Evolutionary conservation across 2,797 vertebrate genomes (phyloP), one percentile per base, ranked within the genome.

Genomic region (Jordanella pulchra): DNA sequence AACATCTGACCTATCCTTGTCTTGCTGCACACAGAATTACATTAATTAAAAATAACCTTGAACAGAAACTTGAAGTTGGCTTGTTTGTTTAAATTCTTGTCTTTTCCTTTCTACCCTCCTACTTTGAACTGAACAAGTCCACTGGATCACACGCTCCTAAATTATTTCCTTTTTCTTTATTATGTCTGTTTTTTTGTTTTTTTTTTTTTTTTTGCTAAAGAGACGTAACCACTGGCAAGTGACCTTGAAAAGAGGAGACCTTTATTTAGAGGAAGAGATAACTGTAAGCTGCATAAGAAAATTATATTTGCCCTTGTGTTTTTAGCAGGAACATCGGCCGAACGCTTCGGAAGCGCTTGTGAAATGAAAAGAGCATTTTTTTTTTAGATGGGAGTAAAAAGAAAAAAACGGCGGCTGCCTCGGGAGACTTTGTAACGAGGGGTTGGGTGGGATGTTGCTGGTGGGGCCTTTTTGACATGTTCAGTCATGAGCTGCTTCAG

Each of bases 401-500:
- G 35, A 74, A 73, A 66, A 69, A 61, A 39, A 61, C 4, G 23
- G 61, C 67, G 68, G 21, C 44, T 35, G 81, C 86, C 85, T 79
- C 39, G 10, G 87, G 86, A 82, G 87, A 61, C 82, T 81, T 69
- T 71, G 78, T 86, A 88, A 85, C 79, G 85, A 89, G 80, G 61
- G 83, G 13, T 30, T 5, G 70, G 35, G 48, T 4, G 44, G 21
- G 47, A 73, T 75, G 83, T 4, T 70, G 21, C 28, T 12, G 23
- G 53, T 27, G 79, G 76, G 50, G 81, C 78, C 72, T 70, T 32
- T 80, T 84, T 88, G 84, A 88, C 85, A 85, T 87, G 84, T 82
- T 78, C 48, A 44, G 79, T 80, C 54, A 81, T 82, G 61, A 78
- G 82, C 86, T 67, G 84, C 67, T 87, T 83, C 80, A 65, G 51